A percentile compares a stretch with the other conserved stretches of the same genome.
These are phyloP conservation scores for Olivierus martensii DNA, from an alignment of 1,140 invertebrate genomes.

Conservation along the genomic window DNA sequence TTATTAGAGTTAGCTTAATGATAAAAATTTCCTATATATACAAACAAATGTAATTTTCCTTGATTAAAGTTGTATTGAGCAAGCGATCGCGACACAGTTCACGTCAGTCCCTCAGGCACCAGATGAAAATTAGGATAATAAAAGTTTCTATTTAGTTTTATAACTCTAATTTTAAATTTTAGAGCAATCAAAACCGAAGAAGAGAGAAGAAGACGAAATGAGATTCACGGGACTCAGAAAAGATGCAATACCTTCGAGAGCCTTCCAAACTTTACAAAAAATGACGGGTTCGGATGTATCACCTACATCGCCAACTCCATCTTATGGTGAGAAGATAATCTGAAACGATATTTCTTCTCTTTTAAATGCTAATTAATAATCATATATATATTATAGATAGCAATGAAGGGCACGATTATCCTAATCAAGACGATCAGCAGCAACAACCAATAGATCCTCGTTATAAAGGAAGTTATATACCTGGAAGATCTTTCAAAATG, in stretches of 20 bases:
- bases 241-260: slow-evolving; percentile 52
- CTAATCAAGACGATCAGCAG: neutral
- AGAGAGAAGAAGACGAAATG: slow-evolving; percentile 40
- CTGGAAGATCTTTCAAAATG: slow-evolving; percentile 69
- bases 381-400: no score
- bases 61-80: no score
- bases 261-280: slow-evolving; percentile 48
- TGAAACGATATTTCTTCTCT: no score
- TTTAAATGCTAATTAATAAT: no score
- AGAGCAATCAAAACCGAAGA: neutral
- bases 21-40: no score
- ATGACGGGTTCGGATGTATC: slow-evolving; percentile 18
- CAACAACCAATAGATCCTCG: slow-evolving; percentile 32
- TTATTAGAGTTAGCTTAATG: no score
- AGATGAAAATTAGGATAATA: no score
- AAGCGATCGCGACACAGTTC: no score
- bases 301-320: neutral
- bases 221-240: slow-evolving; percentile 41
- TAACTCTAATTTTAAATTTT: no score
- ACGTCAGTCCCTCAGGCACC: no score
- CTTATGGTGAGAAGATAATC: neutral
- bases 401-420: neutral
- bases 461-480: slow-evolving; percentile 68
- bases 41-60: no score
- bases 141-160: no score